These are phyloP conservation scores for Crotalus horridus DNA, from an alignment of 2,113 vertebrate genomes.

Conservation along the genomic window DNA sequence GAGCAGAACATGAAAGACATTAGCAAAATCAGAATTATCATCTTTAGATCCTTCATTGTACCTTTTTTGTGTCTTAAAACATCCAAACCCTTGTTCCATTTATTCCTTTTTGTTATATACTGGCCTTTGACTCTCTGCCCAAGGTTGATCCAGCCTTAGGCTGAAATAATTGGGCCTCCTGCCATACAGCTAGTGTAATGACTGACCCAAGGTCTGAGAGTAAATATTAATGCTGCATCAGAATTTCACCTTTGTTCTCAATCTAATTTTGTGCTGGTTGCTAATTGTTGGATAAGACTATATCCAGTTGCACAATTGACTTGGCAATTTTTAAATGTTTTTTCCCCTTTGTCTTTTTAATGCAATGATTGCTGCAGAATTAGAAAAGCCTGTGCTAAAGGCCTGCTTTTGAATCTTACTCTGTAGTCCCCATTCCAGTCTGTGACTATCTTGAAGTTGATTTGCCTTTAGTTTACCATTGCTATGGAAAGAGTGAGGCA, in stretches of 20 bases:
- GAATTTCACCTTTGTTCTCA: neutral
- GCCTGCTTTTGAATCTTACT: neutral
- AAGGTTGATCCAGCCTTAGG: neutral
- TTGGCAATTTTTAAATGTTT: neutral
- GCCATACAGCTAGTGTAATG: neutral
- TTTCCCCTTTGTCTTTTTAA: neutral
- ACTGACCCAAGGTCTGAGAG: neutral
- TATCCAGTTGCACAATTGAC: neutral
- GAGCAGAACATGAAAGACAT: neutral
- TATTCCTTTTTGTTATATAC: neutral
- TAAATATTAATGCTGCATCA: neutral
- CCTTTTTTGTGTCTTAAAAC: neutral
- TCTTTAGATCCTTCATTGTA: neutral
- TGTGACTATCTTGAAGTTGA: neutral
- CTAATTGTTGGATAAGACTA: neutral
- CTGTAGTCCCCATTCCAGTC: neutral
- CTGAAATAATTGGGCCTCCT: neutral
- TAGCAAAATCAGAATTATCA: neutral
- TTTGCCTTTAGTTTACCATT: neutral
- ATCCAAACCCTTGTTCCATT: neutral
- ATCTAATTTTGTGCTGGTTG: neutral
- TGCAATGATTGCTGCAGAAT: neutral
- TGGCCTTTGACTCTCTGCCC: neutral
- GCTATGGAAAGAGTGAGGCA: neutral
- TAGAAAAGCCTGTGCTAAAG: neutral